A percentile compares a stretch with the other conserved stretches of the same genome.
These are phyloP conservation scores for Rhombomys opimus DNA, from an alignment of 2,113 vertebrate species.

Conservation along the genomic window DNA sequence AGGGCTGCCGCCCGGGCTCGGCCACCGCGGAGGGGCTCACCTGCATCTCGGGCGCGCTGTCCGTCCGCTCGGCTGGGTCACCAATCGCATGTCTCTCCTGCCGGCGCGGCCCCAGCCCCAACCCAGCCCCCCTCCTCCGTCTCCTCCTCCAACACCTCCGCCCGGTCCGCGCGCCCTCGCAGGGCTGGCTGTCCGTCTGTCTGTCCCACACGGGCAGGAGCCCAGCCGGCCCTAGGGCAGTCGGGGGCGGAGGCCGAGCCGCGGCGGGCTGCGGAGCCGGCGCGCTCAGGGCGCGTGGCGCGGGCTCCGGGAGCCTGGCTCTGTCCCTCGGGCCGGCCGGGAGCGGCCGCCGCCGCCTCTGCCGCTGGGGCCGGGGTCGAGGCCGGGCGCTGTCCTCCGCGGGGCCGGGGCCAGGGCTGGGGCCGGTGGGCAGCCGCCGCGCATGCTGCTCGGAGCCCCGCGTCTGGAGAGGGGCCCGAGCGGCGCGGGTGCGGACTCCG, in stretches of 20 bases:
- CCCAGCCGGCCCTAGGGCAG: constrained; percentile 2
- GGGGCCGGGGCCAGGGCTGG: constrained; percentile 61
- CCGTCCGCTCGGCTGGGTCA: constrained; percentile 77
- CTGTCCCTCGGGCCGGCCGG: constrained; percentile 46
- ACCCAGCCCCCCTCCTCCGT: constrained; percentile 66
- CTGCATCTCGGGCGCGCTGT: constrained; percentile 82
- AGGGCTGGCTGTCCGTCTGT: constrained; percentile 1
- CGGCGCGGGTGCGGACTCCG: constrained; percentile 67
- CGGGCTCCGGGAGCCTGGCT: background rate
- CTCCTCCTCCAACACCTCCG: constrained; percentile 60
- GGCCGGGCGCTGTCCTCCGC: constrained; percentile 65
- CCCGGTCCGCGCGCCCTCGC: constrained; percentile 62
- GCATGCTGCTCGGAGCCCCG: constrained; percentile 76
- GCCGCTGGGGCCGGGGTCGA: constrained; percentile 71
- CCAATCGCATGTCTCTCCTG: constrained; percentile 84
- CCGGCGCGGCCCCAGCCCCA: constrained; percentile 74
- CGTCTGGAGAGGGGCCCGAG: constrained; percentile 61
- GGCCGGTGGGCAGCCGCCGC: constrained; percentile 58
- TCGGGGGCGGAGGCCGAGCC: constrained; percentile 4
- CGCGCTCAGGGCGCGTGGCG: constrained; percentile 36
- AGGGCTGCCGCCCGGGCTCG: constrained; percentile 55
- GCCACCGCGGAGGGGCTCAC: constrained; percentile 74
- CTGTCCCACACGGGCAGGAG: background rate
- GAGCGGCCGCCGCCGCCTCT: constrained; percentile 63
- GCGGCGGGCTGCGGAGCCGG: constrained; percentile 16